Evolutionary conservation across 2,797 vertebrate species (phyloP).

Genomic region (Muscicapa striata): DNA sequence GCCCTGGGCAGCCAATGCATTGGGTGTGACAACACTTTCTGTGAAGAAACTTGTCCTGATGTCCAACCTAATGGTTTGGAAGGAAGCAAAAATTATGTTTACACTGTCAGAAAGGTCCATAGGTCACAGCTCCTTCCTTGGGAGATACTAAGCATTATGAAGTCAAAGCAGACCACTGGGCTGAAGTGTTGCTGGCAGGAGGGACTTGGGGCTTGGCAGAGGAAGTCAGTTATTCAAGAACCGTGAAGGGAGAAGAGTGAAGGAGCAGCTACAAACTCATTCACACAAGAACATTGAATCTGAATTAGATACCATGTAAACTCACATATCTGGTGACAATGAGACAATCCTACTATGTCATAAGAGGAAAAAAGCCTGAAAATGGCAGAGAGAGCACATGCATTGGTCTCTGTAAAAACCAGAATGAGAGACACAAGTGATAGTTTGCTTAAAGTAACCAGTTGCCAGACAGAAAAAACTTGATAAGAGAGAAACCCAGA

Average conservation of each 20-base stretch:
- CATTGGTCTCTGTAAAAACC: not conserved
- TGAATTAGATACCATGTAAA: not conserved
- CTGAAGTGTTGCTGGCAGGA: not conserved
- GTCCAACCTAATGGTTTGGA: not conserved
- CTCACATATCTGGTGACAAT: not conserved
- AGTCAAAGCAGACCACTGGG: not conserved
- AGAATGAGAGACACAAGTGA: not conserved
- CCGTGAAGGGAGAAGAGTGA: not conserved
- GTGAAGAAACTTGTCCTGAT: not conserved
- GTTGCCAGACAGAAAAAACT: not conserved
- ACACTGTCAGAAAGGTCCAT: not conserved
- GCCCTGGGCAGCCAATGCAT: not conserved
- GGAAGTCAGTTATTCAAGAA: not conserved
- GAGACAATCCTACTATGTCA: not conserved
- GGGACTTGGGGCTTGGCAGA: not conserved
- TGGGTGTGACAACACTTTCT: rapidly evolving
- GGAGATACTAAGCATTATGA: not conserved
- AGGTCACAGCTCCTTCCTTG: not conserved
- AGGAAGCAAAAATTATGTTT: not conserved
- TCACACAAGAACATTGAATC: not conserved
- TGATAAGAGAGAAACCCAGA: not conserved
- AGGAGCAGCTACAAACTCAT: not conserved
- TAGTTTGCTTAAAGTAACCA: not conserved
- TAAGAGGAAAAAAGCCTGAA: not conserved
- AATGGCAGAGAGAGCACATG: not conserved